Base-by-base conservation (phyloP, 2,797 vertebrate species). In the Miichthys miiuy region DNA sequence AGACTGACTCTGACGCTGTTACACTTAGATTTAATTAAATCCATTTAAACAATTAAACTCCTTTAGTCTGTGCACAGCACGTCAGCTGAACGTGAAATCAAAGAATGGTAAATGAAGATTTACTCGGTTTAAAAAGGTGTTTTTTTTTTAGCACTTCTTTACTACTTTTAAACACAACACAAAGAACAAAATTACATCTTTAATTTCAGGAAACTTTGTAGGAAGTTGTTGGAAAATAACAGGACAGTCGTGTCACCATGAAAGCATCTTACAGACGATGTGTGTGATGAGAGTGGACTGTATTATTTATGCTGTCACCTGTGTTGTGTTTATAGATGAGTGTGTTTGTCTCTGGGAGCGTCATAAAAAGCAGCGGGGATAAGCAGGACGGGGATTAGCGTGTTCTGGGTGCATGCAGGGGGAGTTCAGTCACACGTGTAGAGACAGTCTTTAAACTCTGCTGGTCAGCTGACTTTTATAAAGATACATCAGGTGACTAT, bases 361-460 rank as follows among this genome's bases (percentile, higher is more conserved):
- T 66, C 56, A 81, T 77, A 62, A 78, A 65, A 50, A 82, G 34
- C 34, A 84, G 61, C 75, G 68, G 77, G 79, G 84, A 77, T 80
- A 56, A 88, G 82, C 78, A 76, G 75, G 67, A 58, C 17, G 17
- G 75, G 80, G 81, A 78, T 88, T 67, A 84, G 56, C 82, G 74
- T 80, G 76, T 60, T 27, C 56, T 23, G 60, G 68, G 41, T 73
- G 70, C 87, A 88, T 85, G 87, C 85, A 86, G 70, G 55, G 41
- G 12, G 17, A 63, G 72, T 71, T 77, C 5, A 50, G 60, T 52
- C 63, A 62, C 65, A 78, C 79, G 66, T 23, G 73, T 7, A 47
- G 25, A 46, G 11, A 27, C 4, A 42, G 58, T 69, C 23, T 74
- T 63, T 47, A 2, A 13, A 47, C 57, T 60, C 56, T 52, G 23